A percentile compares a stretch with the other conserved stretches of the same genome.
These are phyloP conservation scores for Stictonetta naevosa DNA, from an alignment of 2,113 vertebrate species.

Conservation along the genomic window DNA sequence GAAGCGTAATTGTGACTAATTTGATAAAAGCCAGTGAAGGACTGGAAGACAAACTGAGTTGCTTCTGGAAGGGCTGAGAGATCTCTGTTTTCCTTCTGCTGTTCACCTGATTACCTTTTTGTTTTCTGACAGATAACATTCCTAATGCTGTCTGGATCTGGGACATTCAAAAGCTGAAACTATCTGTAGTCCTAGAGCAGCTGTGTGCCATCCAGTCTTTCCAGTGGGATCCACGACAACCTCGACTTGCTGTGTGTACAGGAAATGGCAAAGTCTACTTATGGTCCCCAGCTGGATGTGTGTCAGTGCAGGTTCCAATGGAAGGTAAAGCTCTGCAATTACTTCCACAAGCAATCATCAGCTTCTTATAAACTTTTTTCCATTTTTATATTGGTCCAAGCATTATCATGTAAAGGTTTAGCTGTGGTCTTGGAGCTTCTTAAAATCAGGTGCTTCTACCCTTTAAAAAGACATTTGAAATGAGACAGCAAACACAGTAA, in stretches of 20 bases:
- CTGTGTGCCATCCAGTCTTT: constrained; percentile 83
- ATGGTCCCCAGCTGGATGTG: constrained; percentile 89
- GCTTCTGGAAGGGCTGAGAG: not conserved
- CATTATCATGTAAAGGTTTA: not conserved
- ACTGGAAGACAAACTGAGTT: not conserved
- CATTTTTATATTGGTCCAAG: accelerated
- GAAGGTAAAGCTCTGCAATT: constrained; percentile 81
- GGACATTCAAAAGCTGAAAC: constrained; percentile 88
- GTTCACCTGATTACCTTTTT: accelerated
- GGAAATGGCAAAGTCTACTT: constrained; percentile 86
- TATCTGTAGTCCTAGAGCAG: constrained; percentile 88
- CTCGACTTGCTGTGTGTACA: constrained; percentile 90
- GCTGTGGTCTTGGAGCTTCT: not conserved
- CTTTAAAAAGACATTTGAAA: not conserved
- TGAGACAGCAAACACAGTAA: not conserved
- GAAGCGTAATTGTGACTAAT: not conserved
- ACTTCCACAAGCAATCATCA: not conserved
- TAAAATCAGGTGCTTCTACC: not conserved
- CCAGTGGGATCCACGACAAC: constrained; percentile 89
- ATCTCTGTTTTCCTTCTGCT: not conserved
- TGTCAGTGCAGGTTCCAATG: constrained; percentile 86
- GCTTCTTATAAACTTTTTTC: accelerated
- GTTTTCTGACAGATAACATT: constrained; percentile 83
- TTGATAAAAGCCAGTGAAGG: not conserved
- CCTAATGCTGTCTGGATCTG: constrained; percentile 91